Evolutionary conservation across 2,888 invertebrate genomes (phyloP), one percentile per base, ranked within the genome.

Genomic region (Ophioninae sp.): DNA sequence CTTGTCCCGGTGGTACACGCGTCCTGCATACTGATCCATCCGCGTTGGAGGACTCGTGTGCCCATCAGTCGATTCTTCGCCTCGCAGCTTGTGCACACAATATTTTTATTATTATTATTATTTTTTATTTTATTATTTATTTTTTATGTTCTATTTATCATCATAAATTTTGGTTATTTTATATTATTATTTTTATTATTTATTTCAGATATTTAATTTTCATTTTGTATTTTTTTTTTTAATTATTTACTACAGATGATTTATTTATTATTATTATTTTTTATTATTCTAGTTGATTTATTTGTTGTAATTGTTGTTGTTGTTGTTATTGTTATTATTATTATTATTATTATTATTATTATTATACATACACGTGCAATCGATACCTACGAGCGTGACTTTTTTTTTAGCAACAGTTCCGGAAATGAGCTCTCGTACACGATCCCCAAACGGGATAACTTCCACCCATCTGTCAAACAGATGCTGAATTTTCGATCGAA

Each of bases 381-480:
- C 17, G 0, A 17, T 17, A 23, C 68, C 23, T 17, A 56, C 30
- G 20, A 13, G 37, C 64, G 57, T 23, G 41, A 37, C 59, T 44
- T 72, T 39, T 73, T 72, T 50, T 39, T 61, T 1, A 57, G n/a
- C 37, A 44, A 44, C 64, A 68, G n/a, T 74, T 80, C 80, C 80
- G 83, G 83, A 83, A 83, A 80, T 69, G 83, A 77, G 80, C 65
- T 61, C 72, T 39, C 72, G 72, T 67, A 68, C 73, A 76, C 65
- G 75, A 79, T 44, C 3, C 62, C 17, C 7, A 21, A 56, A 37
- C n/a, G 7, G 44, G 20, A 41, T 21, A 56, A 61, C 39, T 21
- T 13, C 30, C 68, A n/a, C 74, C 20, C 74, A 61, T 7, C 77
- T 83, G 77, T 65, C 74, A 65, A 23, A 62, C 83, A 83, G 83